These are phyloP conservation scores for Chrysolina americana DNA, from an alignment of 2,888 invertebrate species.

Conservation along the genomic window DNA sequence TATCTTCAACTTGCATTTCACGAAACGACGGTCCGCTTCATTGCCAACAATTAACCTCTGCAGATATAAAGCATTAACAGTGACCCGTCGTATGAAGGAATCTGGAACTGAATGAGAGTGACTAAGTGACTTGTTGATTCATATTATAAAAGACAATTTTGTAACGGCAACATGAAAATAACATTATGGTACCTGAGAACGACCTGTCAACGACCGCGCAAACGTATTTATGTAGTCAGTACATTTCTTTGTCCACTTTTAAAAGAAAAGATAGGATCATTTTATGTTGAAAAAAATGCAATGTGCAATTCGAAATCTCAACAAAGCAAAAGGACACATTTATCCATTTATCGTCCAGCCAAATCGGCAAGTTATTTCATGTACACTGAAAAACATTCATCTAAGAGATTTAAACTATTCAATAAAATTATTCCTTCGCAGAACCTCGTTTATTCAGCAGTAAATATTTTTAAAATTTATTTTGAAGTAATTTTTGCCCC, in stretches of 20 bases:
- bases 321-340: too few species aligned
- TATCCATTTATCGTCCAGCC: too few species aligned
- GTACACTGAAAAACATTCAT: too few species aligned
- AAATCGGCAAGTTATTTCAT: too few species aligned
- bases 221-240: not conserved
- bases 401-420: too few species aligned
- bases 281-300: too few species aligned
- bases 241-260: not conserved
- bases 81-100: slow-evolving; percentile 34
- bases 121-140: slow-evolving; percentile 25
- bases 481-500: too few species aligned
- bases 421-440: too few species aligned
- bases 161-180: slow-evolving; percentile 25
- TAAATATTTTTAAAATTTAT: too few species aligned
- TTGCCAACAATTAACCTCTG: slow-evolving; percentile 41
- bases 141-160: slow-evolving; percentile 23
- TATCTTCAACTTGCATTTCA: not conserved
- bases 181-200: slow-evolving; percentile 16
- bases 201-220: slow-evolving; percentile 26
- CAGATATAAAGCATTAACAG: slow-evolving; percentile 33
- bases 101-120: slow-evolving; percentile 31
- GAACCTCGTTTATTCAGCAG: too few species aligned
- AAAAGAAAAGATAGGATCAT: not conserved
- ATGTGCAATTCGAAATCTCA: too few species aligned
- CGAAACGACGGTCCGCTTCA: slow-evolving; percentile 22